Base-by-base conservation (phyloP, 2,797 vertebrate genomes). In the Mus minutoides region DNA sequence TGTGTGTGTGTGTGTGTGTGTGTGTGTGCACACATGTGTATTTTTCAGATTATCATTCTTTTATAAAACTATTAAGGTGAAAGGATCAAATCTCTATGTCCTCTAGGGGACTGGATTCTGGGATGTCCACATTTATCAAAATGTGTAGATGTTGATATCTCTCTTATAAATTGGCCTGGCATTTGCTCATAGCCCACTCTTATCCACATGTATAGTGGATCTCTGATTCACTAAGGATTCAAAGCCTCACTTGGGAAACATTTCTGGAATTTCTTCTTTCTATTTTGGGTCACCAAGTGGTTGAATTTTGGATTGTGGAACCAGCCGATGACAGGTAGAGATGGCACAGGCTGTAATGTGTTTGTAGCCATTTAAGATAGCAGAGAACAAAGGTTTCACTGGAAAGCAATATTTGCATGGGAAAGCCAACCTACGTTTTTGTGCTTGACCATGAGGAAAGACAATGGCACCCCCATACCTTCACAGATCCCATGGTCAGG, bases 401-500 rank as follows among this genome's bases (percentile, higher is more conserved):
- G 29, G 31, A 82, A 84, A 89, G 43, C 37, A n/a, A 12, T 3
- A 31, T 49, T 69, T 71, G 46, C 2, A 8, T 0, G 21, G 34
- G 37, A 4, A n/a, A 73, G 26, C 46, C 21, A 40, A n/a, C 64
- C 31, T 62, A 31, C 3, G 3, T 19, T 43, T 52, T 46, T 34
- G 8, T 73, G 79, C 80, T 0, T 2, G 29, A 19, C 43, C 17
- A 24, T 88, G 43, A 88, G 67, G 56, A 60, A 52, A 13, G 19
- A 40, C 1, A 16, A 2, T 3, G 60, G 84, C 0, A 10, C 0
- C 34, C 29, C 1, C 0, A 37, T 98, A 99, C 99, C 99, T 98
- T 98, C 99, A 98, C 99, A 99, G 98, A 98, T 3, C 3, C 97
- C 64, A 3, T 96, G 98, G 85, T 99, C 98, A 62, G 98, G 95